Percentiles rank a stretch among this genome's conserved stretches.
These are phyloP conservation scores for Hyposmocoma kahamanoa DNA, from an alignment of 1,140 invertebrate genomes.

Conservation along the genomic window DNA sequence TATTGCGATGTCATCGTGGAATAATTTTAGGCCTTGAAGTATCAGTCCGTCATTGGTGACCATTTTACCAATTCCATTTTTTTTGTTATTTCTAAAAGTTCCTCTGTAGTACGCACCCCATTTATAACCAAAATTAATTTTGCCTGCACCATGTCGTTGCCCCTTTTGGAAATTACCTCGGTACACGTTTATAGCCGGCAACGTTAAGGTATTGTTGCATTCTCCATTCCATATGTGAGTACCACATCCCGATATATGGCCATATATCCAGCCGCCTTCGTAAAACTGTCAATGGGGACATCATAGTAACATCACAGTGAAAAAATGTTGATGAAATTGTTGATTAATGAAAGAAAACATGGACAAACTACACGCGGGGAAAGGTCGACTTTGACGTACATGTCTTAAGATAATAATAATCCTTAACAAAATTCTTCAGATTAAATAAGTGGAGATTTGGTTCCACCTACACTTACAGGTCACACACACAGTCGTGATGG, in stretches of 20 bases:
- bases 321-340: no score
- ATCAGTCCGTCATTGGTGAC: slow-evolving; percentile 74
- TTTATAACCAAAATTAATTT: slow-evolving; percentile 67
- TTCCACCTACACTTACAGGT: no score
- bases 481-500: no score
- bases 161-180: slow-evolving; percentile 73
- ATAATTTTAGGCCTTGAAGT: slow-evolving; percentile 65
- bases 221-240: slow-evolving; percentile 74
- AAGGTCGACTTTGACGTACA: no score
- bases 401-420: no score
- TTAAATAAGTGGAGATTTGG: no score
- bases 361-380: no score
- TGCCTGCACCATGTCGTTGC: slow-evolving; percentile 69
- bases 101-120: slow-evolving; percentile 73
- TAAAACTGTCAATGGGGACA: slow-evolving; percentile 73
- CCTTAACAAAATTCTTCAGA: no score
- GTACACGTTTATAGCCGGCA: slow-evolving; percentile 68
- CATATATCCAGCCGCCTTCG: slow-evolving; percentile 73
- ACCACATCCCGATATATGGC: slow-evolving; percentile 73
- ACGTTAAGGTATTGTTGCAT: slow-evolving; percentile 67
- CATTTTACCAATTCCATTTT: slow-evolving; percentile 72
- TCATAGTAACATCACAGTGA: no score
- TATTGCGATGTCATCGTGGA: slow-evolving; percentile 69
- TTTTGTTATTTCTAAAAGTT: slow-evolving; percentile 72
- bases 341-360: no score